Base-by-base conservation (phyloP, 2,113 vertebrate species). In the Platichthys stellatus region DNA sequence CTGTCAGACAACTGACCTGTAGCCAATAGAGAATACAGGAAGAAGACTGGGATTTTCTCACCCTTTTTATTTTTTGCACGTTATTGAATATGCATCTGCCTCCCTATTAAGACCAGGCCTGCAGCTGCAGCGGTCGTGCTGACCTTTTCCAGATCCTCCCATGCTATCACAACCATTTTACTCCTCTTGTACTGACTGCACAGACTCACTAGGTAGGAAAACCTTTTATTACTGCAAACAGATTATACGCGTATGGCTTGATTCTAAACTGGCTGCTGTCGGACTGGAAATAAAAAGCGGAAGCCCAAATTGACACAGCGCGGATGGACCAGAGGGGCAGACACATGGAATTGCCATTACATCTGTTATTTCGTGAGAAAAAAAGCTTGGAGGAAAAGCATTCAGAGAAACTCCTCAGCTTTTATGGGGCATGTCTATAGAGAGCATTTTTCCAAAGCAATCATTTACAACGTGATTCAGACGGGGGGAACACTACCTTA, bases 201-300 rank as follows among this genome's bases (percentile, higher is more conserved):
- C 79, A 72, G 68, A 90, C 86, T 81, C 82, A 71, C 61, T 15
- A 78, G 76, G 69, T 63, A 82, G 80, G 91, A 91, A 92, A 93
- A 90, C 45, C 38, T 78, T 84, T 80, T 63, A 74, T 83, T 86
- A 88, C 82, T 80, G 78, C 83, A 85, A 82, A 87, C 75, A 90
- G 66, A 86, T 88, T 73, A 72, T 64, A 74, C 13, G 38, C 72
- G 17, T 73, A 64, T 10, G 56, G 74, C 72, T 87, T 14, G 20
- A 63, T 80, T 86, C 88, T 72, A 28, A 43, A 65, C 59, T 71
- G 80, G 28, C 83, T 31, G 31, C 31, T 31, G 5, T 31, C 6
- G 6, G 31, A 31, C 31, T 80, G 72, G 77, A 86, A 87, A 76
- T 74, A 54, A 74, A 85, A 88, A 75, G 80, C 45, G 51, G 67